A percentile compares a stretch with the other conserved stretches of the same genome.
These are phyloP conservation scores for Oncopodura yosiiana DNA, from an alignment of 1,140 invertebrate species.

Conservation along the genomic window DNA sequence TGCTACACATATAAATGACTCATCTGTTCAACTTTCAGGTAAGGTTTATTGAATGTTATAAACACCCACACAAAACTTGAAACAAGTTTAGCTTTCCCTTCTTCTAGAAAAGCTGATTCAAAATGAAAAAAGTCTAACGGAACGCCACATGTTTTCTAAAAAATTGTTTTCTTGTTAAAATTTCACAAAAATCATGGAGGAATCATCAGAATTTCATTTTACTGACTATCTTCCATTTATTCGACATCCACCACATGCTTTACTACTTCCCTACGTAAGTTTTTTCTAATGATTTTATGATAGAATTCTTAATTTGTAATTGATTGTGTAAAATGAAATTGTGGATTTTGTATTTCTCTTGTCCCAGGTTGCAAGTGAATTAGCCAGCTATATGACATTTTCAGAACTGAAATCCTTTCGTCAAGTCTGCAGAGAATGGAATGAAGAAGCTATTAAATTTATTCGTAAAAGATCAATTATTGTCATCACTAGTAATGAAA, in stretches of 20 bases:
- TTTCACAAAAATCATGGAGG: too few relatives aligned
- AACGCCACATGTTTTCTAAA: background rate
- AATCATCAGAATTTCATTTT: background rate
- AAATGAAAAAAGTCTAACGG: too few relatives aligned
- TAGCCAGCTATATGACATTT: constrained; percentile 6
- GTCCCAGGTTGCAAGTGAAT: constrained; percentile 10
- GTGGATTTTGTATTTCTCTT: background rate
- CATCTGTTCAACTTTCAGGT: too few relatives aligned
- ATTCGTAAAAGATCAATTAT: background rate
- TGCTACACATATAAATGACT: too few relatives aligned
- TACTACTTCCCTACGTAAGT: constrained; percentile 14
- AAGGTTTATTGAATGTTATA: too few relatives aligned
- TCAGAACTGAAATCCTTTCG: constrained; percentile 9
- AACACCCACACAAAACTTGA: too few relatives aligned
- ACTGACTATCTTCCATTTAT: background rate
- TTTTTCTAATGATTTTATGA: background rate
- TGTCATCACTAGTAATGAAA: background rate
- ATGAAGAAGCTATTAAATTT: constrained; percentile 10
- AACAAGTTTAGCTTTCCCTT: too few relatives aligned
- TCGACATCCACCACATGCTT: background rate
- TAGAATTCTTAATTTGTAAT: background rate
- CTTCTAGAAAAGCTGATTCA: too few relatives aligned
- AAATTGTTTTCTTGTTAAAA: too few relatives aligned
- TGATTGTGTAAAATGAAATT: constrained; percentile 1
- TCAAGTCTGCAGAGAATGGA: constrained; percentile 11